Base-by-base conservation (phyloP, 2,888 invertebrate species). In the Caenorhabditis doughertyi region DNA sequence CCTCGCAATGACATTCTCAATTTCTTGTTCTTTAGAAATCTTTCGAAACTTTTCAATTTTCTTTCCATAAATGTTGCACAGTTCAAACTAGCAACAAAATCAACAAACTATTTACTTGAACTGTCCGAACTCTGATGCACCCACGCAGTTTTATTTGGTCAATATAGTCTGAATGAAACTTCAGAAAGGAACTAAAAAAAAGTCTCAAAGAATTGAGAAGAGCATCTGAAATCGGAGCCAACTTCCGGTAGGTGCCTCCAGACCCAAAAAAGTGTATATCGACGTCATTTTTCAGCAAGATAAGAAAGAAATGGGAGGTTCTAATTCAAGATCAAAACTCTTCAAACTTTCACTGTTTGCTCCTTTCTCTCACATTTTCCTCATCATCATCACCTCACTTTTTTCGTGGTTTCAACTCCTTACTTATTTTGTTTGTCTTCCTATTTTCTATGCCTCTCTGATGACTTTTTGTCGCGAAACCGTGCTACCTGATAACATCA, bases 381-480 rank as follows among this genome's bases (percentile, higher is more conserved):
- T 39, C 67, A 67, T 56, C 67, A 72, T 67, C 74, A 76, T 58
- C 56, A 29, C 58, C 51, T 60, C 7, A 29, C 56, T 32, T 58
- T 67, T 74, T 67, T 76, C 74, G 47, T 65, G 51, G 73, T 74
- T 74, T 74, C 73, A 65, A 74, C 58, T 70, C 56, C 68, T 70
- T 51, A 56, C 32, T 44, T 64, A 55, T 73, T 68, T 67, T 67
- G 74, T 76, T 76, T 65, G 65, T 67, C 47, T 55, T 67, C 49
- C 25, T 39, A 8, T 8, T 39, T 39, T 39, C 39, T 39, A 16
- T 9, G 4, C 7, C 49, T 55, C 49, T 74, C 32, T 29, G 16
- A 56, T 60, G 60, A 62, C 18, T 64, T 65, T 65, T 74, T 67
- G 74, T 76, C 64, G 58, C 65, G 39, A 67, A 67, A 58, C 65